Evolutionary conservation across 2,888 invertebrate genomes (phyloP).

Genomic region (Neoscelio sp.): DNA sequence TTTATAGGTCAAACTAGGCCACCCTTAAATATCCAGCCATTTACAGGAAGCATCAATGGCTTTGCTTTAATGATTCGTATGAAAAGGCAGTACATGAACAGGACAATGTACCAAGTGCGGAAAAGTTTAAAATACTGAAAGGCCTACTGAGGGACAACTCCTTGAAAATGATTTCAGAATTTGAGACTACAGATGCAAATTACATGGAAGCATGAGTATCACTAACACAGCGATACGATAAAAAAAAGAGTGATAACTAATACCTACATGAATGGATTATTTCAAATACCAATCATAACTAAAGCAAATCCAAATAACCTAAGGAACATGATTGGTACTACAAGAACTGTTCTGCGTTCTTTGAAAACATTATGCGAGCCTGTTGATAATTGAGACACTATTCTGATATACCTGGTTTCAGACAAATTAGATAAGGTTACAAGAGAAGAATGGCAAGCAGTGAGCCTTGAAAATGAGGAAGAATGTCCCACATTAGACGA

Average conservation of each 20-base stretch:
- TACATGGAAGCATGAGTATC: slow-evolving; percentile 26
- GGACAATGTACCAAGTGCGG: background rate
- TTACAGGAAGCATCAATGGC: slow-evolving; percentile 5
- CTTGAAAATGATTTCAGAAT: background rate
- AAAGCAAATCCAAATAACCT: background rate
- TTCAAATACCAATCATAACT: background rate
- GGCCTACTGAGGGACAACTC: slow-evolving; percentile 1
- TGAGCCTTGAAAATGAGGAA: background rate
- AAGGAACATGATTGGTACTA: background rate
- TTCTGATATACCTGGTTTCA: background rate
- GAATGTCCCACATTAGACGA: background rate
- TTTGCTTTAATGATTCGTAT: background rate
- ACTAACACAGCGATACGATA: too few relatives aligned
- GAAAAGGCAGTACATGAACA: background rate
- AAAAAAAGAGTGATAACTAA: background rate
- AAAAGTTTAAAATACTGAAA: slow-evolving; percentile 5
- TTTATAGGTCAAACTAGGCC: slow-evolving; percentile 1
- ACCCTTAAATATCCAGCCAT: background rate
- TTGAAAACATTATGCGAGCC: background rate
- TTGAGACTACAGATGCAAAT: slow-evolving; percentile 21
- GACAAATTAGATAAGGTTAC: background rate
- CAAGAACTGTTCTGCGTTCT: background rate
- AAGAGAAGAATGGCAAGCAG: slow-evolving; percentile 1
- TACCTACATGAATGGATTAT: background rate
- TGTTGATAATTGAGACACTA: background rate